Evolutionary conservation across 2,888 invertebrate species (phyloP).

Genomic region (Athrips mouffetella): DNA sequence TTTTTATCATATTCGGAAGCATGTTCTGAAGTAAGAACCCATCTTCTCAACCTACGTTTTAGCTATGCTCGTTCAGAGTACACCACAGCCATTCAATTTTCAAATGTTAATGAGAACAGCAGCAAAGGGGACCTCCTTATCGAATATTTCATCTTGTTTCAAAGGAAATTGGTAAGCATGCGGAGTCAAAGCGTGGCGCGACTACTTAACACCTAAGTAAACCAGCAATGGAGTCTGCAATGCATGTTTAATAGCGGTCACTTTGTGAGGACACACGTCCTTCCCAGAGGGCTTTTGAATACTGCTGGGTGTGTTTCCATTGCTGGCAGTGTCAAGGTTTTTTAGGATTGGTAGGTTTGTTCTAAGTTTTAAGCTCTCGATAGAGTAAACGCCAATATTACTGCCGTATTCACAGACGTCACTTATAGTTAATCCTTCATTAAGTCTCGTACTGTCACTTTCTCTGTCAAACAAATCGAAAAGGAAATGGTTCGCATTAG

Average conservation of each 20-base stretch:
- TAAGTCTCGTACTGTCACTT: too few relatives aligned
- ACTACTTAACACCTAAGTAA: conserved; percentile 53
- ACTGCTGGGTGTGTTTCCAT: conserved; percentile 33
- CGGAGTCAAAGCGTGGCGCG: conserved; percentile 30
- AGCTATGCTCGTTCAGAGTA: neutral
- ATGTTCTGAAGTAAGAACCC: neutral
- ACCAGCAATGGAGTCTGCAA: conserved; percentile 48
- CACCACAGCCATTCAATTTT: neutral
- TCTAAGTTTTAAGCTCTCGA: too few relatives aligned
- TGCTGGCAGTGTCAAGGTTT: neutral
- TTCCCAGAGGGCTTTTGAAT: conserved; percentile 56
- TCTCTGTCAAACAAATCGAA: too few relatives aligned
- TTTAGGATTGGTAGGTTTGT: too few relatives aligned
- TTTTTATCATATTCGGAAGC: too few relatives aligned
- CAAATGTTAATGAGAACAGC: neutral
- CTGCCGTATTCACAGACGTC: too few relatives aligned
- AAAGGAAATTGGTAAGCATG: conserved; percentile 31
- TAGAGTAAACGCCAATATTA: too few relatives aligned
- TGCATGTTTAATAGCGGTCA: conserved; percentile 73
- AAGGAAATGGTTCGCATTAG: too few relatives aligned
- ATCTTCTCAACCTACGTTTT: neutral
- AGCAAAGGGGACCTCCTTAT: neutral
- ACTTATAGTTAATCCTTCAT: too few relatives aligned
- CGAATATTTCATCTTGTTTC: conserved; percentile 17
- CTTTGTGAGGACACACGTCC: conserved; percentile 61